Conservation (phyloP, 2,113 vertebrate genomes). For the Forbesichthys agassizii region DNA sequence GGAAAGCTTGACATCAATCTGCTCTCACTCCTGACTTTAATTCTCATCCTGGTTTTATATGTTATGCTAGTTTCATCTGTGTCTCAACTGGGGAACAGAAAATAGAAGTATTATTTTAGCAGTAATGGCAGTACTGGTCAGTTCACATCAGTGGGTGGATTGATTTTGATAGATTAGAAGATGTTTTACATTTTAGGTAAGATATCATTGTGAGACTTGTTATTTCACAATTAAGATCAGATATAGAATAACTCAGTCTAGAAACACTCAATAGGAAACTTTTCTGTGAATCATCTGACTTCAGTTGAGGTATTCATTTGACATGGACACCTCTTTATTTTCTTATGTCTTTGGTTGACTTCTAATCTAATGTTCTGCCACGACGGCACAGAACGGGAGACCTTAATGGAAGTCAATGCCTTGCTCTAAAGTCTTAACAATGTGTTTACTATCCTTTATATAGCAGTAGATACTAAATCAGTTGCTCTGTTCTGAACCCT, state of each 20-base stretch:
- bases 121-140: not conserved
- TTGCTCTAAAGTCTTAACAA: not conserved
- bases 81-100: not conserved
- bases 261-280: no score
- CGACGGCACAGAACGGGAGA: not conserved
- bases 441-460: not conserved
- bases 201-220: no score
- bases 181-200: no score
- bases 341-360: no score
- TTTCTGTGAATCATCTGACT: no score
- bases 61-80: constrained; percentile 18
- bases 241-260: no score
- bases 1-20: constrained; percentile 45
- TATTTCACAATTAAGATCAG: no score
- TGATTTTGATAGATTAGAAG: no score
- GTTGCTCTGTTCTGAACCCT: constrained; percentile 29
- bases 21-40: constrained; percentile 14
- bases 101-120: not conserved
- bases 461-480: not conserved
- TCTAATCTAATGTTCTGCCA: not conserved
- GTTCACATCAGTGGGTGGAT: not conserved
- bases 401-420: not conserved
- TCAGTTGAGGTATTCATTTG: no score
- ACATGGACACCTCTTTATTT: no score
- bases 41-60: constrained; percentile 14